Evolutionary conservation across 2,888 invertebrate species (phyloP), one percentile per base, ranked within the genome.

Genomic region (Lutraria lutraria): DNA sequence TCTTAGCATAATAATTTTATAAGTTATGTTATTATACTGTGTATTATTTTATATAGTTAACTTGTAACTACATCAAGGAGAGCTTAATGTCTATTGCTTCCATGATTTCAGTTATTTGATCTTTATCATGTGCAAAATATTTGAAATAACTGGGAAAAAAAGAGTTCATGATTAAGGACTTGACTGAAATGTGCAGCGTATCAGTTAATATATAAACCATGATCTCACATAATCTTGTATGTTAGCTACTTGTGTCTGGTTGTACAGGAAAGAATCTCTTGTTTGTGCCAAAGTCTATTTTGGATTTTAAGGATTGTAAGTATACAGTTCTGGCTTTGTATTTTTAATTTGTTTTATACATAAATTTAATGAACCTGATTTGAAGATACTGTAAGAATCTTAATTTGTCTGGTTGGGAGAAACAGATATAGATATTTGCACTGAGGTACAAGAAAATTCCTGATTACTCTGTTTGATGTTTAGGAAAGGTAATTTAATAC

Each of bases 221-320:
- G 25, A 68, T 25, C 63, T 68, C 63, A 68, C 25, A n/a, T 25
- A 68, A 68, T 4, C 63, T 25, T 12, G 25, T 68, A 25, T 68
- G 25, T 25, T 6, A 25, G n/a, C 63, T 68, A 56, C 56, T 56
- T 56, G 56, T 56, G 63, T 68, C 63, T n/a, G 63, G 25, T 25
- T 68, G 12, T 25, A 25, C 25, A 60, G 60, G n/a, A n/a, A 60
- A n/a, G 63, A 68, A 68, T 68, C 63, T 25, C 0, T 12, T 68
- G 63, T 68, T 10, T 68, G 63, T 68, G 63, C 63, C 63, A 68
- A 68, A 68, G 63, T 68, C 63, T 68, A 68, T 68, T 68, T 68
- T 68, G 25, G 63, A 25, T 12, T 25, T 63, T 68, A 25, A 68
- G 25, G 63, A 68, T 68, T n/a, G 63, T 68, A 68, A 68, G 63